Conservation (phyloP, 2,113 vertebrate genomes). For the Phrynosoma blainvillii region DNA sequence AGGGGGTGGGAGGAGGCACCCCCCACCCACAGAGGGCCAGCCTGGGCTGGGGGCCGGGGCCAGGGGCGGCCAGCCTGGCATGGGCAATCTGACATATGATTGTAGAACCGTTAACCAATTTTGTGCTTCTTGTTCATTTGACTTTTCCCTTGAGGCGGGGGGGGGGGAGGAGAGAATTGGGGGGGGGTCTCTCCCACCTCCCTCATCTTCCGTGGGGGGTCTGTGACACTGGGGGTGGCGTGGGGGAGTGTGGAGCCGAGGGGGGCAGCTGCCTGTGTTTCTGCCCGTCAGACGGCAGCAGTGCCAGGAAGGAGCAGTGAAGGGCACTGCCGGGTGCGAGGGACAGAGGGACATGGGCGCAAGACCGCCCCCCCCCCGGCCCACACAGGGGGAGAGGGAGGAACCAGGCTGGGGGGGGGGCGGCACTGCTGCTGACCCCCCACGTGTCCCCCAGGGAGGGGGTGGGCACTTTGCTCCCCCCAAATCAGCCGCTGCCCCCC, state of each 20-base stretch:
- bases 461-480: too few relatives aligned
- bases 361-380: not conserved
- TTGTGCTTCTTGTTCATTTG: conserved; percentile 52
- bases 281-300: not conserved
- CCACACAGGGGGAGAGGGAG: not conserved
- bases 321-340: not conserved
- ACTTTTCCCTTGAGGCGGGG: conserved; percentile 38
- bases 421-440: too few relatives aligned
- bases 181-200: too few relatives aligned
- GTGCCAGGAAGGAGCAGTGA: too few relatives aligned
- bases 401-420: too few relatives aligned
- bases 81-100: conserved; percentile 55
- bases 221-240: too few relatives aligned
- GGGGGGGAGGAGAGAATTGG: not conserved
- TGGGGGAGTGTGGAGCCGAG: too few relatives aligned
- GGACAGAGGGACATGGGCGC: not conserved
- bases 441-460: too few relatives aligned
- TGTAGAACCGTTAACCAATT: conserved; percentile 60
- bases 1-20: not conserved
- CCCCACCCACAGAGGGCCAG: not conserved
- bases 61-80: conserved; percentile 51
- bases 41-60: not conserved
- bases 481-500: not conserved
- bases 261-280: too few relatives aligned
- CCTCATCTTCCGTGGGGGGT: too few relatives aligned